Evolutionary conservation across 2,113 vertebrate genomes (phyloP).

Genomic region (Octodon degus): DNA sequence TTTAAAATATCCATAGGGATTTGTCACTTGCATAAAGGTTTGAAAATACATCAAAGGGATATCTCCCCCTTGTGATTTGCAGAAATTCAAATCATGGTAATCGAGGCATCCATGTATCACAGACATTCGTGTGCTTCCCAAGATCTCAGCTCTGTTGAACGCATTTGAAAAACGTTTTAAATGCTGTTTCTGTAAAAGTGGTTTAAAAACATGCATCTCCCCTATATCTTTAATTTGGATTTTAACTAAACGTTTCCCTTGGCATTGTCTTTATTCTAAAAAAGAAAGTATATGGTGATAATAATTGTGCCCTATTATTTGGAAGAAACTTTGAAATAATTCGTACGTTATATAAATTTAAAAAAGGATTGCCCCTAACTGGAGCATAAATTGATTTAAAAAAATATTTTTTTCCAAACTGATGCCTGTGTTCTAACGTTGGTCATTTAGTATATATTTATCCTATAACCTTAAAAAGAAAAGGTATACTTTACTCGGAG

Average conservation of each 20-base stretch:
- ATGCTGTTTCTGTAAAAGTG: neutral
- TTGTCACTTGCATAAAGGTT: conserved; percentile 72
- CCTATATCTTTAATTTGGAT: neutral
- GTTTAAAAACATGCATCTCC: neutral
- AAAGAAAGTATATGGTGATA: neutral
- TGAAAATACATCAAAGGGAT: conserved; percentile 70
- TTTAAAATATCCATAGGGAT: conserved; percentile 71
- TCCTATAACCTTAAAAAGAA: neutral
- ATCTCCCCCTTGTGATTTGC: conserved; percentile 54
- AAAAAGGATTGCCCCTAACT: neutral
- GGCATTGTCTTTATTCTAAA: neutral
- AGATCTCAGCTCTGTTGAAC: neutral
- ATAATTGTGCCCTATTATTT: neutral
- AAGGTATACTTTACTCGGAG: neutral
- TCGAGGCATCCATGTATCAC: neutral
- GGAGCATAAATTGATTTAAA: neutral
- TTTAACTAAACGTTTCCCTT: neutral
- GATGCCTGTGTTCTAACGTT: neutral
- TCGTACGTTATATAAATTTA: neutral
- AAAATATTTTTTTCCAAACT: neutral
- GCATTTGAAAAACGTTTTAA: neutral
- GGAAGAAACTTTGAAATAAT: neutral
- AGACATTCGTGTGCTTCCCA: neutral
- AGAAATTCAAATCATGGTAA: conserved; percentile 63
- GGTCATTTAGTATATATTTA: neutral